These are phyloP conservation scores for Scaptomyza montana DNA, from an alignment of 1,140 invertebrate species.

Conservation along the genomic window DNA sequence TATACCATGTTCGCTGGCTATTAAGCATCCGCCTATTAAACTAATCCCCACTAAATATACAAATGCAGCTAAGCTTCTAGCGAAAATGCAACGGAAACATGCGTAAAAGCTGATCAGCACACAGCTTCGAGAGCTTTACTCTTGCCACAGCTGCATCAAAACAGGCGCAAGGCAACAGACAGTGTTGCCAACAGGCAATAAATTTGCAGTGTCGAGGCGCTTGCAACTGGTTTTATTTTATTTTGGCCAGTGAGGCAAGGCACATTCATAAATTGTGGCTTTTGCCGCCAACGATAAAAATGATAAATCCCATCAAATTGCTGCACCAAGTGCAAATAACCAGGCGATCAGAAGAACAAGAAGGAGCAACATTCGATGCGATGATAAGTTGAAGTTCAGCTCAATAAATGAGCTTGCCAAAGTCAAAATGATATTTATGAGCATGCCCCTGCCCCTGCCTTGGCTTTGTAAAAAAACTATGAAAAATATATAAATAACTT, in stretches of 20 bases:
- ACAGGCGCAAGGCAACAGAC: neutral
- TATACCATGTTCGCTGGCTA: too few species aligned
- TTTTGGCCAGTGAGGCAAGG: neutral
- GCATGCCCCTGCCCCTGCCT: slow-evolving; percentile 47
- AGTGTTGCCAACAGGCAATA: slow-evolving; percentile 25
- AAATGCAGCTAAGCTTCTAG: slow-evolving; percentile 13
- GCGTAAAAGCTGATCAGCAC: slow-evolving; percentile 50
- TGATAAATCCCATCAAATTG: slow-evolving; percentile 69
- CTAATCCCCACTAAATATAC: slow-evolving; percentile 41
- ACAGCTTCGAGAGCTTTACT: neutral
- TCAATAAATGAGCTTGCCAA: slow-evolving; percentile 19
- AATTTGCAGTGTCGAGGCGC: slow-evolving; percentile 30
- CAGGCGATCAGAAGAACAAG: slow-evolving; percentile 61
- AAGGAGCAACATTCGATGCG: slow-evolving; percentile 14
- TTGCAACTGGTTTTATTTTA: slow-evolving; percentile 53
- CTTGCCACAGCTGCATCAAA: slow-evolving; percentile 3
- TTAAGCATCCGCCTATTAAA: slow-evolving; percentile 3
- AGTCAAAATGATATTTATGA: slow-evolving; percentile 61
- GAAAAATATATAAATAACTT: too few species aligned
- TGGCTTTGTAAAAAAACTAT: too few species aligned
- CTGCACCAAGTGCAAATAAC: slow-evolving; percentile 66
- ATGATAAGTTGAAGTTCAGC: slow-evolving; percentile 43
- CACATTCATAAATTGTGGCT: slow-evolving; percentile 61
- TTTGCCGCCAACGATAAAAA: slow-evolving; percentile 49
- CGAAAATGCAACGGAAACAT: slow-evolving; percentile 66